A percentile compares a stretch with the other conserved stretches of the same genome.
Conservation (phyloP, 2,797 vertebrate species). For the Alfaro cultratus region DNA sequence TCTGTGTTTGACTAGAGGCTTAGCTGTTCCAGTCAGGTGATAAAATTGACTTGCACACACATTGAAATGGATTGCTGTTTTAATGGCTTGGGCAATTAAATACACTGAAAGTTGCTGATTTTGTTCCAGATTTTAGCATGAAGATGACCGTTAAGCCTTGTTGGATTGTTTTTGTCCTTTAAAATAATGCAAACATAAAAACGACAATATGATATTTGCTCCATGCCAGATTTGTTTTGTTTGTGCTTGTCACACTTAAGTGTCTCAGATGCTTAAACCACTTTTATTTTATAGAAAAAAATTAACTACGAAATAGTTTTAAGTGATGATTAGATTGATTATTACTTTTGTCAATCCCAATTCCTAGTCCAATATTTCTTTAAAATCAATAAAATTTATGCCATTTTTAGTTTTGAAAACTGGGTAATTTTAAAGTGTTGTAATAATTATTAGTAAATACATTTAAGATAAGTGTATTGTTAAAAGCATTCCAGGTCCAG, state of each 20-base stretch:
- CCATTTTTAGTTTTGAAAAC: background rate
- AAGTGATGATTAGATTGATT: background rate
- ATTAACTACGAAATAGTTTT: background rate
- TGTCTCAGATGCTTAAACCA: background rate
- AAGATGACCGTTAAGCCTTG: background rate
- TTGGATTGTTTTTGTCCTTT: background rate
- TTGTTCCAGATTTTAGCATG: background rate
- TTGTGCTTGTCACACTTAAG: background rate
- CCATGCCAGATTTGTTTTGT: background rate
- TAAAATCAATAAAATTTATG: background rate
- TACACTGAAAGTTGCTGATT: background rate
- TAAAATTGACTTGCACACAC: constrained; percentile 24
- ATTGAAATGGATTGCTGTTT: constrained; percentile 30
- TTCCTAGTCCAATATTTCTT: background rate
- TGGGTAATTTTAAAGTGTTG: background rate
- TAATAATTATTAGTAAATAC: background rate
- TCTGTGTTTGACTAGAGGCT: constrained; percentile 61
- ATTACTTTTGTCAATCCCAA: background rate
- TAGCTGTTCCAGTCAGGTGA: constrained; percentile 39
- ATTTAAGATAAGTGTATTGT: background rate
- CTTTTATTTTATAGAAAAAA: background rate
- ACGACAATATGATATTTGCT: background rate
- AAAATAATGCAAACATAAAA: background rate
- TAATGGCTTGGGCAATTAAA: constrained; percentile 29
- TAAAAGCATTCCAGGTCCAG: background rate